phyloP scores from a whole-genome alignment of 2,797 vertebrate genomes.

The Pangasius mekongensis region DNA sequence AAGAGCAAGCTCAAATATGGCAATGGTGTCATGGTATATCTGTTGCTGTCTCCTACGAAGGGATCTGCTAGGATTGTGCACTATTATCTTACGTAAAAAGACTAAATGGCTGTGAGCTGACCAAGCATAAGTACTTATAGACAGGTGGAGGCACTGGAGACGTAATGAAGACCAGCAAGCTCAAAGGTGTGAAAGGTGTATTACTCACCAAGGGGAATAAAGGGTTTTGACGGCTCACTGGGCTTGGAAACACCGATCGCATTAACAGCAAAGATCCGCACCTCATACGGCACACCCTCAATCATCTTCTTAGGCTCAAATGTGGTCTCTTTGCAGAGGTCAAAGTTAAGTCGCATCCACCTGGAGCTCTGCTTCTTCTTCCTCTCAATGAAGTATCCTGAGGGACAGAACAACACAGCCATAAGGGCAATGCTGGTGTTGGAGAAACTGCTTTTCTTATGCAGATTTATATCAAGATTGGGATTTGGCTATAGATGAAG shows the following conservation, averaged over 20 bases:
- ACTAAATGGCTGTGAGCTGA: slow-evolving; percentile 52
- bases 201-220: slow-evolving; percentile 93
- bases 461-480: neutral
- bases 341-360: slow-evolving; percentile 99
- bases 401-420: neutral
- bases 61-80: slow-evolving; percentile 21
- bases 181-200: neutral
- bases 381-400: slow-evolving; percentile 96
- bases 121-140: slow-evolving; percentile 19
- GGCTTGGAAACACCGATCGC: slow-evolving; percentile 93
- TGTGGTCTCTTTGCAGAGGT: slow-evolving; percentile 91
- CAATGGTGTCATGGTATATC: slow-evolving; percentile 24
- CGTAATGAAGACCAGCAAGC: neutral
- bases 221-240: slow-evolving; percentile 94
- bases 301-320: slow-evolving; percentile 99
- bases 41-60: slow-evolving; percentile 20
- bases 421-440: neutral
- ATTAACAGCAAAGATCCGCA: slow-evolving; percentile 94
- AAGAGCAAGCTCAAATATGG: slow-evolving; percentile 63
- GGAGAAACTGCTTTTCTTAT: neutral
- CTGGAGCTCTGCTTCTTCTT: slow-evolving; percentile 99
- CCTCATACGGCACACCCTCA: slow-evolving; percentile 97
- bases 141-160: neutral
- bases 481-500: neutral
- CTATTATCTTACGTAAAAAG: slow-evolving; percentile 45